Evolutionary conservation across 2,797 vertebrate species (phyloP).

Genomic region (Gambelia wislizenii): DNA sequence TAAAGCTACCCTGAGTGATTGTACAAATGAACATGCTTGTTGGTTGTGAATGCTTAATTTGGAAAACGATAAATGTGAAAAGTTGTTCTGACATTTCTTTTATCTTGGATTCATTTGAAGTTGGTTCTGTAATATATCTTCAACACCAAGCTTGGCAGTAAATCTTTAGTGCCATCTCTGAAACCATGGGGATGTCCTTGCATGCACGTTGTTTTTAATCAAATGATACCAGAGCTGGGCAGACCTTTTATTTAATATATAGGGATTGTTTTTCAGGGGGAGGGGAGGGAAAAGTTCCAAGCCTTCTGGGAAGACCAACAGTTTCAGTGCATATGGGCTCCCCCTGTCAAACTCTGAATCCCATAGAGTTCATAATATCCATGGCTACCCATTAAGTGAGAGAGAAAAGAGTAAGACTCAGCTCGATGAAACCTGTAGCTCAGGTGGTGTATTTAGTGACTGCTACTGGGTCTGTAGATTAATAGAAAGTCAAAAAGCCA

Average conservation of each 20-base stretch:
- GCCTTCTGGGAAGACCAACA: not conserved
- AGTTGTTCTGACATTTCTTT: slow-evolving; percentile 11
- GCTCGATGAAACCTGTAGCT: not conserved
- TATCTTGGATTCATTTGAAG: slow-evolving; percentile 15
- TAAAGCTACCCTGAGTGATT: slow-evolving; percentile 31
- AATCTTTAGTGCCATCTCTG: slow-evolving; percentile 8
- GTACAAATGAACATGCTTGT: slow-evolving; percentile 7
- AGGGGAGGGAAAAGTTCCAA: not conserved
- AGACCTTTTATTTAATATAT: not conserved
- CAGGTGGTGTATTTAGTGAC: no score
- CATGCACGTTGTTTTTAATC: not conserved
- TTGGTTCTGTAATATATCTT: not conserved
- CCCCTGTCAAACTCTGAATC: no score
- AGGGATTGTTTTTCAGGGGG: not conserved
- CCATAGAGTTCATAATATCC: not conserved
- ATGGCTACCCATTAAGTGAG: no score
- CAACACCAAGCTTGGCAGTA: not conserved
- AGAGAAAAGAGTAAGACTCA: rapidly evolving
- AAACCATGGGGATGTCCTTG: not conserved
- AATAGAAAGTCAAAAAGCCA: not conserved
- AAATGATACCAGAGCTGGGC: not conserved
- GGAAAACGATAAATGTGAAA: not conserved
- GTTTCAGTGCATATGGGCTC: not conserved
- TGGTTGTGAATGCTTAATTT: slow-evolving; percentile 17
- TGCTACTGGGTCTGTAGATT: not conserved